Evolutionary conservation across 2,888 invertebrate genomes (phyloP).

Genomic region (Conomelus anceps): DNA sequence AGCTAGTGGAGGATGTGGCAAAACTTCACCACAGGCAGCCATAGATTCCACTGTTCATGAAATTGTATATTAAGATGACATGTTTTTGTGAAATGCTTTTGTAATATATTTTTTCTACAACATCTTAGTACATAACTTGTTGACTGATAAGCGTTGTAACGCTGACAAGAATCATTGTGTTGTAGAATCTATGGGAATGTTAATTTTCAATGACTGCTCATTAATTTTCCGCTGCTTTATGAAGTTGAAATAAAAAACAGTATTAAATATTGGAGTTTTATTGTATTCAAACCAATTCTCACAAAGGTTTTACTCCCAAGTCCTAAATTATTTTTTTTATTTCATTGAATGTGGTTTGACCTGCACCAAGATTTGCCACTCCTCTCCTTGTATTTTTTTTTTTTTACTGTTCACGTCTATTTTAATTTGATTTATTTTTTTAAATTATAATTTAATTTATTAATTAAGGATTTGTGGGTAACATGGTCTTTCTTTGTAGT

Average conservation of each 20-base stretch:
- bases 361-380: constrained; percentile 4
- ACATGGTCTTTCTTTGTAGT: too few relatives aligned
- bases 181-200: neutral
- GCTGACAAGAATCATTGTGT: neutral
- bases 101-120: neutral
- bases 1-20: constrained; percentile 43
- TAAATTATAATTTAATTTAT: too few relatives aligned
- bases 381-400: neutral
- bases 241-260: neutral
- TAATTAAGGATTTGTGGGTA: too few relatives aligned
- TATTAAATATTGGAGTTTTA: neutral
- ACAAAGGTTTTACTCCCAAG: neutral
- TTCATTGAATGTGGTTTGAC: neutral
- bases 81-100: constrained; percentile 37
- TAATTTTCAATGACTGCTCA: neutral
- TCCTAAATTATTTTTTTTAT: neutral
- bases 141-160: neutral
- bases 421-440: neutral
- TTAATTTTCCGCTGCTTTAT: neutral
- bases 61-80: neutral
- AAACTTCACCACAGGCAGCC: constrained; percentile 44
- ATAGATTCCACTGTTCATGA: constrained; percentile 40
- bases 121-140: neutral
- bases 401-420: neutral
- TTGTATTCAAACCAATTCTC: neutral